Percentiles rank a stretch among this genome's conserved stretches.
These are phyloP conservation scores for Rhizoglyphus robini DNA, from an alignment of 1,140 invertebrate species.

Conservation along the genomic window DNA sequence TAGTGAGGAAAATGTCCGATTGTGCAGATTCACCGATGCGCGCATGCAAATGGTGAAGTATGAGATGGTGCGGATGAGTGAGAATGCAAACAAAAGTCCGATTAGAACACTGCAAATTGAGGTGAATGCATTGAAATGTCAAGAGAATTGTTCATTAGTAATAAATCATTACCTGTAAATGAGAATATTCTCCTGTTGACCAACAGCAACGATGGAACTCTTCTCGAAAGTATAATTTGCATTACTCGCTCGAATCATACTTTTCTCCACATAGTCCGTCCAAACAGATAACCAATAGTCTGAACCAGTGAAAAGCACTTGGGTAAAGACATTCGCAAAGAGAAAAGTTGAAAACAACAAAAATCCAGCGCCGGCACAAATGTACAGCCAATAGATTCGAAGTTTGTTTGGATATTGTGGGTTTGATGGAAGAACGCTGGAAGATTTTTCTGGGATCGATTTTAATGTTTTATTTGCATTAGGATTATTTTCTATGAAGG, in stretches of 20 bases:
- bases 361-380: constrained; percentile 24
- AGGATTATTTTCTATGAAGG: too few relatives aligned
- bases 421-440: background rate
- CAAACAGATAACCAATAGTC: constrained; percentile 28
- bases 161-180: too few relatives aligned
- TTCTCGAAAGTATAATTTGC: background rate
- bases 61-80: constrained; percentile 43
- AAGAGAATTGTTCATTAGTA: too few relatives aligned
- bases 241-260: background rate
- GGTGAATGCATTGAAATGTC: too few relatives aligned
- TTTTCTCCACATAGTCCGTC: constrained; percentile 17
- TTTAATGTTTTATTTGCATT: too few relatives aligned
- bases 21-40: constrained; percentile 62
- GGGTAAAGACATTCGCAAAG: constrained; percentile 24
- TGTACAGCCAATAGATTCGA: constrained; percentile 25
- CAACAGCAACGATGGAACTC: background rate
- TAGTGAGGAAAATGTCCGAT: constrained; percentile 65
- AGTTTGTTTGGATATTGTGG: background rate
- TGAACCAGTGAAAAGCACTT: constrained; percentile 27
- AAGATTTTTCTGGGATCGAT: too few relatives aligned
- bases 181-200: background rate
- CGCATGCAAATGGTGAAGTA: constrained; percentile 66
- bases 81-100: constrained; percentile 33
- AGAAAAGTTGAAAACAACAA: constrained; percentile 21
- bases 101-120: constrained; percentile 19